Evolutionary conservation across 2,888 invertebrate genomes (phyloP).

Genomic region (Danaus chrysippus): DNA sequence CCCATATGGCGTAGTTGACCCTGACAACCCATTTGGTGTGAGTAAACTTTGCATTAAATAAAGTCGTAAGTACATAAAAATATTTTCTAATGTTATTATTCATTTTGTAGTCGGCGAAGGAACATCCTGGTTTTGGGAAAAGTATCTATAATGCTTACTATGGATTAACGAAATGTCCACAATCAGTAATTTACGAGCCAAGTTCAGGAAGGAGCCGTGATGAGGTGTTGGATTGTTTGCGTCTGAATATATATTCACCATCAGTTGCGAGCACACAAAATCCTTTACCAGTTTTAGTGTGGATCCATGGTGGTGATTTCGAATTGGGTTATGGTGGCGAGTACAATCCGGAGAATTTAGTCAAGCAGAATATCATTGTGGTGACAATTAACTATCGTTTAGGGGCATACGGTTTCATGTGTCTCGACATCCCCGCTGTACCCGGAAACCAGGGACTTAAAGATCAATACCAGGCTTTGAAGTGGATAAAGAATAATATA

Average conservation of each 20-base stretch:
- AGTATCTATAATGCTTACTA: slow-evolving; percentile 59
- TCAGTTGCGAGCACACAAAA: slow-evolving; percentile 51
- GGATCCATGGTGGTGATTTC: slow-evolving; percentile 68
- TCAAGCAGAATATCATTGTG: slow-evolving; percentile 59
- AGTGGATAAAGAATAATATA: slow-evolving; percentile 63
- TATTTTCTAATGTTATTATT: slow-evolving; percentile 6
- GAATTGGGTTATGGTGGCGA: slow-evolving; percentile 49
- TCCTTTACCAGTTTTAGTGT: slow-evolving; percentile 64
- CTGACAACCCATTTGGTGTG: slow-evolving; percentile 66
- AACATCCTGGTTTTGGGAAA: slow-evolving; percentile 50
- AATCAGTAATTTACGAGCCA: slow-evolving; percentile 35
- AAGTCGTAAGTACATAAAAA: background rate
- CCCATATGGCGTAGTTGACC: slow-evolving; percentile 63
- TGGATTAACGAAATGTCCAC: slow-evolving; percentile 58
- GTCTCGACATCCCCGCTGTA: slow-evolving; percentile 55
- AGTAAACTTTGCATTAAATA: slow-evolving; percentile 38
- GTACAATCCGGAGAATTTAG: slow-evolving; percentile 51
- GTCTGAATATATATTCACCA: slow-evolving; percentile 79
- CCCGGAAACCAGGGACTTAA: slow-evolving; percentile 70
- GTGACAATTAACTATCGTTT: slow-evolving; percentile 68
- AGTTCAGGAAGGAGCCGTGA: slow-evolving; percentile 36
- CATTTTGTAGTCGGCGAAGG: slow-evolving; percentile 48
- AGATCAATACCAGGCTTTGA: slow-evolving; percentile 62
- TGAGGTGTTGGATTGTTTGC: slow-evolving; percentile 80
- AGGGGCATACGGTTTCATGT: slow-evolving; percentile 70